Evolutionary conservation across 2,797 vertebrate genomes (phyloP).

Genomic region (Chromobotia macracanthus): DNA sequence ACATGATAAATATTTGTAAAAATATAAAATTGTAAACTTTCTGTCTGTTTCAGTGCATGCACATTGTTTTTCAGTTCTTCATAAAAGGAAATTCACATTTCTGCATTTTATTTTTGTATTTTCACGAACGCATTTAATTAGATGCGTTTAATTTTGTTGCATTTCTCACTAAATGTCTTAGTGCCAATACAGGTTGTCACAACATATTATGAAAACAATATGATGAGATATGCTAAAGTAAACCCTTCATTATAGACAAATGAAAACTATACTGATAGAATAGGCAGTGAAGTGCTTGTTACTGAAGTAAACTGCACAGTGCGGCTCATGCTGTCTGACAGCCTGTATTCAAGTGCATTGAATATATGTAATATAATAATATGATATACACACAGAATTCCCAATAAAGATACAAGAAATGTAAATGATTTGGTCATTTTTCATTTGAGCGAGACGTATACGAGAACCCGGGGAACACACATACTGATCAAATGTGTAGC

Average conservation of each 20-base stretch:
- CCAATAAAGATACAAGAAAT: slow-evolving; percentile 28
- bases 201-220: too few species aligned
- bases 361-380: too few species aligned
- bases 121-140: neutral
- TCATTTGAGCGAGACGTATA: neutral
- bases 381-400: too few species aligned
- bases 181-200: too few species aligned
- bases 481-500: too few species aligned
- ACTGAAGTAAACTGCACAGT: neutral
- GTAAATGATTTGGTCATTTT: neutral
- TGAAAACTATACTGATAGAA: neutral
- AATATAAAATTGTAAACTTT: neutral
- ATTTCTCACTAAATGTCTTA: too few species aligned
- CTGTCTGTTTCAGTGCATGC: too few species aligned
- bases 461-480: too few species aligned
- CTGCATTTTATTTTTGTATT: neutral
- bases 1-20: neutral
- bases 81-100: too few species aligned
- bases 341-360: neutral
- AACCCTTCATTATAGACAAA: neutral
- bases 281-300: too few species aligned
- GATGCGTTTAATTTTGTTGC: too few species aligned
- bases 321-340: neutral
- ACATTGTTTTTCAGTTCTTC: neutral
- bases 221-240: neutral